These are phyloP conservation scores for Diachrysia chrysitis DNA, from an alignment of 2,888 invertebrate genomes.

Conservation along the genomic window DNA sequence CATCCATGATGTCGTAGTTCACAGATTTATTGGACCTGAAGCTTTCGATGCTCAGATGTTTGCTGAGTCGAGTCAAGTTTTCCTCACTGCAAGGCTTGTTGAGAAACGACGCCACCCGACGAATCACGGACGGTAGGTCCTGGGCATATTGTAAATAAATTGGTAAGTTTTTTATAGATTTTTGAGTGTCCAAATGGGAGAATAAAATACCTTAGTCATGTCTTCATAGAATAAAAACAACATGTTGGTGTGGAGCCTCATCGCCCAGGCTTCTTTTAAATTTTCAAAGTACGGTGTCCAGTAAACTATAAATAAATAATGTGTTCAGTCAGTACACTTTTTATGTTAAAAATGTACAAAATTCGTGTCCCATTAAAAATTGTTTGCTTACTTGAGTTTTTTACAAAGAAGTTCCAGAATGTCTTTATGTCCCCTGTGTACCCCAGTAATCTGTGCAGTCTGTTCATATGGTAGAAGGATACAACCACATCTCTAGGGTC, in stretches of 20 bases:
- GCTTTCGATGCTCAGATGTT: conserved; percentile 92
- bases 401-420: conserved; percentile 91
- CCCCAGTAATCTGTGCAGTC: conserved; percentile 88
- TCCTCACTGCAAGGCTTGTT: conserved; percentile 59
- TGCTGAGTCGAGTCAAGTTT: conserved; percentile 87
- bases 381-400: conserved; percentile 88
- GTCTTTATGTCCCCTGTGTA: conserved; percentile 89
- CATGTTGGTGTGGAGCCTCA: conserved; percentile 90
- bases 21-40: conserved; percentile 92
- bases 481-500: conserved; percentile 94
- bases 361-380: too few relatives aligned
- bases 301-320: conserved; percentile 47
- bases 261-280: conserved; percentile 91
- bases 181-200: too few relatives aligned
- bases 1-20: conserved; percentile 52
- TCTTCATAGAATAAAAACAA: conserved; percentile 94
- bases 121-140: conserved; percentile 31
- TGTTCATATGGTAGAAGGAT: conserved; percentile 92
- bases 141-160: not conserved
- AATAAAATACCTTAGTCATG: conserved; percentile 86
- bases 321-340: not conserved
- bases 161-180: too few relatives aligned
- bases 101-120: conserved; percentile 35
- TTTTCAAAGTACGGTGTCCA: conserved; percentile 91
- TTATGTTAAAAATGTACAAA: not conserved